A percentile compares a stretch with the other conserved stretches of the same genome.
Conservation (phyloP, 2,888 invertebrate genomes). For the Stenodera caucasica region DNA sequence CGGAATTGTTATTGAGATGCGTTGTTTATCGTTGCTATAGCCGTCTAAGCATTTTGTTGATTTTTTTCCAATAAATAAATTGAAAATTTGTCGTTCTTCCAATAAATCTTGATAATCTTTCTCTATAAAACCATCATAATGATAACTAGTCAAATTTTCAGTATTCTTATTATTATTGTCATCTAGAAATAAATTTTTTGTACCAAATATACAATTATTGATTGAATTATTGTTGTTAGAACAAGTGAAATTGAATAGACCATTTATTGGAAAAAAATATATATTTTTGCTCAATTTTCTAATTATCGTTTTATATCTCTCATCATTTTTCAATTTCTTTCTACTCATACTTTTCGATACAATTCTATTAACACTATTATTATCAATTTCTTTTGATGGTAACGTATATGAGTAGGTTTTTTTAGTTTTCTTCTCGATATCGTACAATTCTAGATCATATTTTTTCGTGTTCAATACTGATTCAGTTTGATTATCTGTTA, state of each 20-base stretch:
- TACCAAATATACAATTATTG: conserved; percentile 35
- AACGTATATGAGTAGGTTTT: conserved; percentile 54
- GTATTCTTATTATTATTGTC: conserved; percentile 10
- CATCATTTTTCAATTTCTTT: conserved; percentile 61
- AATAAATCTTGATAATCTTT: conserved; percentile 30
- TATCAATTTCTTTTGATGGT: conserved; percentile 32
- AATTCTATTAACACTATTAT: conserved; percentile 23
- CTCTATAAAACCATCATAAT: conserved; percentile 12
- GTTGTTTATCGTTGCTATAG: conserved; percentile 53
- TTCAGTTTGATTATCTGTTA: conserved; percentile 56
- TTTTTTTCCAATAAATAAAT: conserved; percentile 31
- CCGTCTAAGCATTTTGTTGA: conserved; percentile 35
- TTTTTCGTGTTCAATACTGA: conserved; percentile 58
- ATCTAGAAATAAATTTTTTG: conserved; percentile 28
- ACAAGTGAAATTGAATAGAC: conserved; percentile 55
- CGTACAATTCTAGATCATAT: conserved; percentile 61
- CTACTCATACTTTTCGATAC: conserved; percentile 57
- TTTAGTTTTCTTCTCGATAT: conserved; percentile 48
- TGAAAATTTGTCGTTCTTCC: conserved; percentile 39
- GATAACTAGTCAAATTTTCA: conserved; percentile 20
- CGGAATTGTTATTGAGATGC: conserved; percentile 54
- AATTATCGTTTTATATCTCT: conserved; percentile 61
- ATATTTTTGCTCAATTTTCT: conserved; percentile 60
- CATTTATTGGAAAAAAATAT: conserved; percentile 66
- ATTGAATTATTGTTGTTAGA: conserved; percentile 15